phyloP scores from a whole-genome alignment of 2,113 vertebrate genomes.

The Corythaeola cristata region DNA sequence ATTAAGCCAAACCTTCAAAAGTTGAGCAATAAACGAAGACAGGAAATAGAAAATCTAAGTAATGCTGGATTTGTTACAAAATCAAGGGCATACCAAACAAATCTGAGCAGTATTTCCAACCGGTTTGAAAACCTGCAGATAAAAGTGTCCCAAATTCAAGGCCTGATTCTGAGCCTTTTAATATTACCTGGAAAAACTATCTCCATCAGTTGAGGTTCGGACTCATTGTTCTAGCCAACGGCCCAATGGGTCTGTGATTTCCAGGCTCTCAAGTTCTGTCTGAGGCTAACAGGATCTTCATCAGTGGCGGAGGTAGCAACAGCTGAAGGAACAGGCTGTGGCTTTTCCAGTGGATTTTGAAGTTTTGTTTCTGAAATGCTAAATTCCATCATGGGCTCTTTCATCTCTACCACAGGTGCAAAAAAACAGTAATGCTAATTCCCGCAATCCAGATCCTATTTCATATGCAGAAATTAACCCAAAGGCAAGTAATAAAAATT shows the following conservation, averaged over 20 bases:
- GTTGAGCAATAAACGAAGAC: background rate
- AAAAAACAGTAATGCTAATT: conserved; percentile 36
- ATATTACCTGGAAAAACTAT: background rate
- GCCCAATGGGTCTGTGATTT: background rate
- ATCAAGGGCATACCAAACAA: background rate
- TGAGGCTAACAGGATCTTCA: background rate
- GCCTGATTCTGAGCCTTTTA: background rate
- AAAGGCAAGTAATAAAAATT: conserved; percentile 66
- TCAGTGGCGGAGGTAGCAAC: background rate
- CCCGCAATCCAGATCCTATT: conserved; percentile 50
- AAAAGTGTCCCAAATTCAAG: background rate
- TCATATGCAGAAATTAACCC: conserved; percentile 63
- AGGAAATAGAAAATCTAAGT: background rate
- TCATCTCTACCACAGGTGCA: conserved; percentile 62
- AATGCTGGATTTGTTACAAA: background rate
- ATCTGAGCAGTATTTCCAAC: background rate
- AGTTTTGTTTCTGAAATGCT: conserved; percentile 27
- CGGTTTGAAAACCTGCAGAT: background rate
- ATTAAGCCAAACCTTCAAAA: background rate
- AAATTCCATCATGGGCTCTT: conserved; percentile 20
- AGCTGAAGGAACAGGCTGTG: conserved; percentile 27
- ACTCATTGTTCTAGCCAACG: background rate
- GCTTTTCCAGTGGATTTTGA: conserved; percentile 34
- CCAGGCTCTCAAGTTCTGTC: background rate
- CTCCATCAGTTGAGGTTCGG: conserved; percentile 30